Evolutionary conservation across 2,797 vertebrate species (phyloP).

Genomic region (Centroberyx gerrardi): DNA sequence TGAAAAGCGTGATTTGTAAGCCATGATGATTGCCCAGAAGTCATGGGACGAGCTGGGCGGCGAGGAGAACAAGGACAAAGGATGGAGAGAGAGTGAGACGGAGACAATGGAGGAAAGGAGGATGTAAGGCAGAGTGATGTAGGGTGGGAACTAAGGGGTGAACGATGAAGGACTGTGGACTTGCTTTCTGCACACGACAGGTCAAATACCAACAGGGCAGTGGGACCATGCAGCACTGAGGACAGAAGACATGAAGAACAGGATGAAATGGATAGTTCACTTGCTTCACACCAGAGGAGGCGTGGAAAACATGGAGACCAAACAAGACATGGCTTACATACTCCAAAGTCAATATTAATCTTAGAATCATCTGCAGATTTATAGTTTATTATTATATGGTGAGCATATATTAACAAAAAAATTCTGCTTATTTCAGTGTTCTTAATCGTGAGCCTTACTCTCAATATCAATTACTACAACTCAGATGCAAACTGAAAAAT

Average conservation of each 20-base stretch:
- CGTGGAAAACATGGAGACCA: neutral
- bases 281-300: constrained; percentile 9
- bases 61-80: constrained; percentile 62
- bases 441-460: neutral
- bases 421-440: neutral
- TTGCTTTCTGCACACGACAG: constrained; percentile 61
- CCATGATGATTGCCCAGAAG: constrained; percentile 87
- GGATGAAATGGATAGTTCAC: constrained; percentile 54
- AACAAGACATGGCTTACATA: constrained; percentile 14
- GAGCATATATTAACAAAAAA: neutral
- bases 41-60: constrained; percentile 83
- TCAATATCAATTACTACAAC: neutral
- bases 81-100: constrained; percentile 41
- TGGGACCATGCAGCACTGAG: constrained; percentile 70
- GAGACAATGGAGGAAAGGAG: constrained; percentile 29
- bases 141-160: constrained; percentile 46
- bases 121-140: constrained; percentile 33
- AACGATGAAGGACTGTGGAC: constrained; percentile 52
- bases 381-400: neutral
- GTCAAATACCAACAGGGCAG: constrained; percentile 59
- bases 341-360: neutral
- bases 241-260: constrained; percentile 67
- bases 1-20: constrained; percentile 96
- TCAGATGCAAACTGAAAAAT: neutral
- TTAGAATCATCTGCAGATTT: neutral